Conservation (phyloP, 2,797 vertebrate species). For the Neoniphon sammara region DNA sequence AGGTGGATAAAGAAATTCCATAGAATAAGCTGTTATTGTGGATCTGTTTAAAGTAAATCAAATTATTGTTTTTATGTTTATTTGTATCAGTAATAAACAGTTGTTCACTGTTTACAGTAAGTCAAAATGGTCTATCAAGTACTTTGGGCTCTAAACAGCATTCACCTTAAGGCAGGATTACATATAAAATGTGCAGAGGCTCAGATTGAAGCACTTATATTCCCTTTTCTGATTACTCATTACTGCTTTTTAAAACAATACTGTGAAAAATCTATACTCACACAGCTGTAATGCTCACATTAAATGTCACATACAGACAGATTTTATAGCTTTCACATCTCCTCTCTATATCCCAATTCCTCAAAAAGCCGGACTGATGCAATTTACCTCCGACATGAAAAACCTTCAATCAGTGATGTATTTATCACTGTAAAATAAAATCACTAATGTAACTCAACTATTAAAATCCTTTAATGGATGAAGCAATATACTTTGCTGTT, state of each 20-base stretch:
- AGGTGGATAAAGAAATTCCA: conserved; percentile 33
- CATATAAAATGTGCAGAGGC: conserved; percentile 27
- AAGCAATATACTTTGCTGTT: conserved; percentile 84
- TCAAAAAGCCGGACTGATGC: conserved; percentile 76
- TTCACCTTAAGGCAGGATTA: conserved; percentile 22
- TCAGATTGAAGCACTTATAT: conserved; percentile 20
- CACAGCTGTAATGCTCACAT: conserved; percentile 61
- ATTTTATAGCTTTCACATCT: conserved; percentile 73
- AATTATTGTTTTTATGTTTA: not conserved
- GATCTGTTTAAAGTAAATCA: conserved; percentile 21
- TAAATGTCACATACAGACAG: conserved; percentile 67
- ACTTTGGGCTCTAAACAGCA: conserved; percentile 1
- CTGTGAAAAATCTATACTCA: conserved; percentile 56
- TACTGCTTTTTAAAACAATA: conserved; percentile 69
- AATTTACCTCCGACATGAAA: conserved; percentile 77
- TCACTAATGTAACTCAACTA: conserved; percentile 85
- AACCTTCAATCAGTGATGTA: conserved; percentile 85
- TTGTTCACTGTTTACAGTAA: not conserved
- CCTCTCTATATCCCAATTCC: conserved; percentile 60
- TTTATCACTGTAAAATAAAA: conserved; percentile 87
- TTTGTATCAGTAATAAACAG: conserved; percentile 9
- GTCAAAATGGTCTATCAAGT: conserved; percentile 6
- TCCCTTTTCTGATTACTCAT: conserved; percentile 63
- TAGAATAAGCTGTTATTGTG: conserved; percentile 12
- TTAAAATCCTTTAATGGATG: conserved; percentile 87